Conservation (phyloP, 2,113 vertebrate species). For the Oryzias curvinotus region DNA sequence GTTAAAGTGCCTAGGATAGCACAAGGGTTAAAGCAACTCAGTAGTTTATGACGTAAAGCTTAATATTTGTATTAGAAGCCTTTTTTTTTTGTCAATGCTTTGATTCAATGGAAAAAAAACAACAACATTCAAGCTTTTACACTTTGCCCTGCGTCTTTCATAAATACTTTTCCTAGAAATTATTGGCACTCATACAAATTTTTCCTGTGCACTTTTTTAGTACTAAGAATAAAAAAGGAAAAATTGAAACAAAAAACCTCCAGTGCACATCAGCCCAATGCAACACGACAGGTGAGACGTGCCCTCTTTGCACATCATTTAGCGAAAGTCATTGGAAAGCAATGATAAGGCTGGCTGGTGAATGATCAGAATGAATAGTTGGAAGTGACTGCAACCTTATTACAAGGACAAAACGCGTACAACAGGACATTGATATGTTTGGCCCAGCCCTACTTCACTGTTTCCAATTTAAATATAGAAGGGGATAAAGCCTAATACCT, state of each 20-base stretch:
- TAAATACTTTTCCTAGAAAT: constrained; percentile 1
- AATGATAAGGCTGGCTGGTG: constrained; percentile 48
- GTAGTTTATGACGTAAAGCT: too few relatives aligned
- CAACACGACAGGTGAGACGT: constrained; percentile 42
- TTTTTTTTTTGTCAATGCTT: too few relatives aligned
- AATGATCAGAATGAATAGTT: constrained; percentile 61
- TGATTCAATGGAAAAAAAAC: not conserved
- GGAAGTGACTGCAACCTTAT: constrained; percentile 55
- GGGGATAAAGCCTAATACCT: constrained; percentile 62
- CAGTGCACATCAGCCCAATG: constrained; percentile 32
- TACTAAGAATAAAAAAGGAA: constrained; percentile 7
- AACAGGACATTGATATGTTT: constrained; percentile 58
- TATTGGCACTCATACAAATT: constrained; percentile 1
- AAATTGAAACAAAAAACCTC: constrained; percentile 19
- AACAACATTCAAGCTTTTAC: not conserved
- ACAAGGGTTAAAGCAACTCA: too few relatives aligned
- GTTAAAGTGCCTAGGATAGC: too few relatives aligned
- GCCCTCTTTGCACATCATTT: constrained; percentile 44
- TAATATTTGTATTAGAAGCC: too few relatives aligned
- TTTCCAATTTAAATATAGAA: constrained; percentile 65
- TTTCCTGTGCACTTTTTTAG: constrained; percentile 6
- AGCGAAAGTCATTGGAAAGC: constrained; percentile 53
- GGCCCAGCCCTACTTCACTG: constrained; percentile 46
- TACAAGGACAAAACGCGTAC: constrained; percentile 59
- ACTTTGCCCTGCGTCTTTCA: not conserved